Conservation (phyloP, 2,113 vertebrate genomes). For the Aphyosemion australe region DNA sequence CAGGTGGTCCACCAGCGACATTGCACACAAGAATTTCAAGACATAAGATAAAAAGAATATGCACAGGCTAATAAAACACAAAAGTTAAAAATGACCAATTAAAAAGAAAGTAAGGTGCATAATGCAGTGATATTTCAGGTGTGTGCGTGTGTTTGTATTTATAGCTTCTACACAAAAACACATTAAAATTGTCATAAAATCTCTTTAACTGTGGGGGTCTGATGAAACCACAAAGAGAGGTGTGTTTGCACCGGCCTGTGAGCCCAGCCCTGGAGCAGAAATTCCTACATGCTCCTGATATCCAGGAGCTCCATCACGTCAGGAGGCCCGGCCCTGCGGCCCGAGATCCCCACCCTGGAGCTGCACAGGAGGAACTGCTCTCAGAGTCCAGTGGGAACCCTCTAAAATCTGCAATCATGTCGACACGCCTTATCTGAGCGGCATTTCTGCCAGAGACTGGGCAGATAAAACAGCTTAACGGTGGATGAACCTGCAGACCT, state of each 20-base stretch:
- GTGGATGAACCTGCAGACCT: slow-evolving; percentile 25
- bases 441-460: slow-evolving; percentile 45
- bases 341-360: slow-evolving; percentile 56
- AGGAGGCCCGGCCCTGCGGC: slow-evolving; percentile 29
- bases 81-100: too few species aligned
- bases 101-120: too few species aligned
- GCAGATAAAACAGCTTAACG: slow-evolving; percentile 28
- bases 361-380: slow-evolving; percentile 50
- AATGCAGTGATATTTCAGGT: too few species aligned
- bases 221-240: neutral
- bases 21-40: too few species aligned
- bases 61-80: too few species aligned
- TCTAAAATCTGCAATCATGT: slow-evolving; percentile 60
- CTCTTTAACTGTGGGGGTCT: slow-evolving; percentile 18
- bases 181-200: neutral
- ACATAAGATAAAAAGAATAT: too few species aligned
- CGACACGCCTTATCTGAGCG: slow-evolving; percentile 59
- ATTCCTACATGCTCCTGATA: slow-evolving; percentile 24
- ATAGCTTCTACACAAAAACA: too few species aligned
- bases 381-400: slow-evolving; percentile 48
- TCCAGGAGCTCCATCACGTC: slow-evolving; percentile 50
- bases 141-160: too few species aligned
- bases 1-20: too few species aligned
- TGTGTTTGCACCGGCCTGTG: slow-evolving; percentile 7
- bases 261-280: slow-evolving; percentile 37